These are phyloP conservation scores for Callyntrura guangdongensis DNA, from an alignment of 2,888 invertebrate genomes.

Conservation along the genomic window DNA sequence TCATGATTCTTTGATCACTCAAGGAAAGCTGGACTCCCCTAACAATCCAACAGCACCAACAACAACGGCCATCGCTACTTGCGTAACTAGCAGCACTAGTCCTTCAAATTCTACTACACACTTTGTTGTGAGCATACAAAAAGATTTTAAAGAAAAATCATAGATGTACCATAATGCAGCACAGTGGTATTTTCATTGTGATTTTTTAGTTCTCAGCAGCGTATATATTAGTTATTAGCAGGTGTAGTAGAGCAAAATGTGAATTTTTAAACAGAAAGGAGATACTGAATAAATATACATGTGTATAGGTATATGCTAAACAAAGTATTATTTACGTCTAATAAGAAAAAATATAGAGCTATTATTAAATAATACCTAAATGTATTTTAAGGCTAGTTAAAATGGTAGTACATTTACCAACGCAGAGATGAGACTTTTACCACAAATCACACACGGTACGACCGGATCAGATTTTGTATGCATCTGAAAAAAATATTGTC, in stretches of 20 bases:
- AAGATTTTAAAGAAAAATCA: slow-evolving; percentile 23
- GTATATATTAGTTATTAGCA: neutral
- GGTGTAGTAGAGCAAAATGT: neutral
- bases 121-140: slow-evolving; percentile 59
- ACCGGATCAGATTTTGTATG: neutral
- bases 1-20: slow-evolving; percentile 54
- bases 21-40: slow-evolving; percentile 47
- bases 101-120: slow-evolving; percentile 50
- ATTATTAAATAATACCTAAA: neutral
- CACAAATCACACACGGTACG: too few relatives aligned
- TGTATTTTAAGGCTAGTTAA: too few relatives aligned
- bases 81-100: slow-evolving; percentile 47
- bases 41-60: neutral
- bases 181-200: slow-evolving; percentile 6
- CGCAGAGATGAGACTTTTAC: neutral
- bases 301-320: neutral
- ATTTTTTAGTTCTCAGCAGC: slow-evolving; percentile 27
- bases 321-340: slow-evolving; percentile 38
- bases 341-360: neutral
- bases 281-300: slow-evolving; percentile 11
- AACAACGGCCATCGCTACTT: slow-evolving; percentile 20
- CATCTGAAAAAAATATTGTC: neutral
- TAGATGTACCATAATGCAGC: neutral
- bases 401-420: too few relatives aligned
- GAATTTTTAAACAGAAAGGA: slow-evolving; percentile 27